Evolutionary conservation across 2,888 invertebrate species (phyloP), one percentile per base, ranked within the genome.

Genomic region (Leptopilina drosophilae): DNA sequence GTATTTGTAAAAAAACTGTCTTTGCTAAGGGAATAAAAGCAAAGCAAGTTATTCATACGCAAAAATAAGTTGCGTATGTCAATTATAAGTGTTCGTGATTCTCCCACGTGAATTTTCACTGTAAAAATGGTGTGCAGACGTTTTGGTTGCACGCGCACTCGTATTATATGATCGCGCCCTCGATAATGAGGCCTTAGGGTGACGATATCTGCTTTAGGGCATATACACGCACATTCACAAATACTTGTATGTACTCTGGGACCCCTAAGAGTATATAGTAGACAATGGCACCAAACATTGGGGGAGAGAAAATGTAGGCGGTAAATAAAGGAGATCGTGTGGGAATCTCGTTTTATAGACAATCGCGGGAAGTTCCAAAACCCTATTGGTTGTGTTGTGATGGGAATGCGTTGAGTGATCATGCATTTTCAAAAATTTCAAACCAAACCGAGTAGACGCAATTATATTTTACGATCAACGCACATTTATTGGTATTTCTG

Each of bases 121-220:
- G 33, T 56, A 14, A n/a, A 49, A 73, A 56, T 26, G 69, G 46
- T 56, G 76, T 76, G 42, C 62, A 77, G 77, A 78, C 49, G 78
- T 75, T 80, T 81, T 77, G 81, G 82, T 82, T 79, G 79, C 80
- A 83, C 81, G 83, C 81, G 83, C 82, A 79, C 73, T 82, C 77
- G 49, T 49, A 49, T 49, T 49, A 79, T 78, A 66, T 81, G 83
- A 83, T 82, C 81, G 83, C 82, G 82, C 83, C 83, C 83, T 75
- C 82, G 82, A 83, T 82, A 83, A 83, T 82, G 83, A 82, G 82
- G 77, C 79, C 78, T 80, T 80, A 82, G 83, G 83, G 83, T 80
- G 83, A 80, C 83, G 83, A 56, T 49, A 49, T 73, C 56, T 73
- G 56, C 56, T 73, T 49, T 33, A 56, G 73, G 73, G 73, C n/a